Base-by-base conservation (phyloP, 2,797 vertebrate species). In the Tadarida brasiliensis region DNA sequence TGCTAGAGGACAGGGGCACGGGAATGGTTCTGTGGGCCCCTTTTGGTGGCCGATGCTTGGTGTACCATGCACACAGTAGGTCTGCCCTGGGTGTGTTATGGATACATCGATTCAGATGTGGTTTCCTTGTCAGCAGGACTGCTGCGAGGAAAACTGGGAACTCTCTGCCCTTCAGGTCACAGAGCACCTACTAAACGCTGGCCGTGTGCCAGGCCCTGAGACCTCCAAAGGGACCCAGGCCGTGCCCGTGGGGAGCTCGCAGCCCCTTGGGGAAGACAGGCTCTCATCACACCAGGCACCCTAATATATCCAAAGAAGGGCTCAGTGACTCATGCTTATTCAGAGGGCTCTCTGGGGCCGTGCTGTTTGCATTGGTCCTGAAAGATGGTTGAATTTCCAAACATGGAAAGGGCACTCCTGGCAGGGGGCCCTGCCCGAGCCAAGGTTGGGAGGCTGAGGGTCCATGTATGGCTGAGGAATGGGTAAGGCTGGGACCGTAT, bases 271-370 rank as follows among this genome's bases (percentile, higher is more conserved):
- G 11, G 56, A 67, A 51, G 59, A 22, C 9, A 3, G 20, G 20
- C 17, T 82, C 3, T 33, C 15, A 11, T 39, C 49, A 22, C 15
- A 14, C 33, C 2, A 3, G 49, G 30, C 19, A 17, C 59, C 78
- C 65, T 7, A 0, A 9, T 7, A 3, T 0, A 5, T 35, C 20
- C 1, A 0, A 22, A 35, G 70, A 68, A 51, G 82, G 35, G 12
- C 7, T 3, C 22, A 22, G 76, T 5, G n/a, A 33, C 63, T 81
- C 49, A 2, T 49, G 22, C 68, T 44, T 33, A 47, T n/a, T 30
- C 12, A 5, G 73, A 91, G 57, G 92, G 56, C 76, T 54, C 33
- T 49, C 47, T 57, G 76, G 19, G 7, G 35, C 26, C 0, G 24
- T 33, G 26, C 68, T 5, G 0, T 68, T 35, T 9, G 80, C 30